phyloP scores from a whole-genome alignment of 2,888 invertebrate species.

The Alcis repandata region DNA sequence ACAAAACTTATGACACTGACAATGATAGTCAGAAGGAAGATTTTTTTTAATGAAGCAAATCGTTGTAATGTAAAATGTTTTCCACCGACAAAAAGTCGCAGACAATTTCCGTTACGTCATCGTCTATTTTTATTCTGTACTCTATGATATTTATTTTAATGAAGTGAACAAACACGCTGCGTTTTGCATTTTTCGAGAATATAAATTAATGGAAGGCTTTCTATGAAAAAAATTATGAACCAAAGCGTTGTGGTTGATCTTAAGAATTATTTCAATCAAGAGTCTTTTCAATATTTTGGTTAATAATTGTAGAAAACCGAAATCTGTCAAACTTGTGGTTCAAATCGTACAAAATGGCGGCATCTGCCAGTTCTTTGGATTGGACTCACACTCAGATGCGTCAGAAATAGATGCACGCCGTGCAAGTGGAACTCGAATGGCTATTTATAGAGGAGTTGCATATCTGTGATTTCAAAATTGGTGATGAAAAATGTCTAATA shows the following conservation, averaged over 20 bases:
- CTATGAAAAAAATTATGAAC: neutral
- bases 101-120: neutral
- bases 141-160: conserved; percentile 10
- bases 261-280: neutral
- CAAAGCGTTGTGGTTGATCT: neutral
- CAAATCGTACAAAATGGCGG: conserved; percentile 79
- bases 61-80: neutral
- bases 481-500: conserved; percentile 83
- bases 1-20: neutral
- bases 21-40: too few species aligned
- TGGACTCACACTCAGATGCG: conserved; percentile 63
- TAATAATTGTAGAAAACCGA: neutral
- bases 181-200: neutral
- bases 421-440: conserved; percentile 73
- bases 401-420: conserved; percentile 79
- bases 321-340: conserved; percentile 18
- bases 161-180: conserved; percentile 16
- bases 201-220: neutral
- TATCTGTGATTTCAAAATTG: conserved; percentile 67
- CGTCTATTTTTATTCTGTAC: neutral
- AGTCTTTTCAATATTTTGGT: neutral
- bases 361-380: conserved; percentile 65
- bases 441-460: conserved; percentile 80
- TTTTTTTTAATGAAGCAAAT: too few species aligned
- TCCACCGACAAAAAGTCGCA: neutral